Base-by-base conservation (phyloP, 1,140 invertebrate species). In the Dendroctonus valens region DNA sequence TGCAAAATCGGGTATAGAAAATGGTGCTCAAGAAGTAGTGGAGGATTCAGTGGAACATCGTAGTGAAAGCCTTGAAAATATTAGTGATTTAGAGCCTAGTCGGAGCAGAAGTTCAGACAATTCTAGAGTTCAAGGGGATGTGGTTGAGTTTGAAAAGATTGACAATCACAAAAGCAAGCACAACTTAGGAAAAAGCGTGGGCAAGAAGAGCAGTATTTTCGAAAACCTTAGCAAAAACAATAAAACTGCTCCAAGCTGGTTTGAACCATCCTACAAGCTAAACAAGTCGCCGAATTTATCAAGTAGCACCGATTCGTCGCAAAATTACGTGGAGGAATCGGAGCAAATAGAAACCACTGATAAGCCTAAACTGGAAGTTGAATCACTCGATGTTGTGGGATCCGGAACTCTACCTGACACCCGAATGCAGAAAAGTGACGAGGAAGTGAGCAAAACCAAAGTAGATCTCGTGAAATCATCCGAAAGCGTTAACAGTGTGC, bases 1-100 rank as follows among this genome's bases (percentile, higher is more conserved):
- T 44, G 83, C 84, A 53, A 90, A 89, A 74, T 59, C 81, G 82
- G 69, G 82, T 2, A 65, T 26, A 55, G 41, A 65, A 55, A 26
- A 26, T 26, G 14, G 39, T 6, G 37, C n/a, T 15, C 5, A 49
- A 11, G 37, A 52, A 62, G 4, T 15, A 7, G 15, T n/a, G 9
- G 50, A 61, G n/a, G 26, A 50, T 7, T 7, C 41, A 41, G 57
- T 8, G 7, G 12, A 42, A 12, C 7, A 7, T 11, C 42, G 44
- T 48, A 12, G 46, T 40, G 44, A 26, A 26, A 26, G 26, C 26
- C 26, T 26, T 26, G 26, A 26, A 26, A 26, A 26, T 26, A 26
- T 26, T 3, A 26, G 26, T 26, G 26, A 26, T 26, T 37, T 49
- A 40, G 59, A 37, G 44, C 11, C 46, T 14, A 51, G 9, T 14